Conservation (phyloP, 2,113 vertebrate genomes). For the Pollachius pollachius region DNA sequence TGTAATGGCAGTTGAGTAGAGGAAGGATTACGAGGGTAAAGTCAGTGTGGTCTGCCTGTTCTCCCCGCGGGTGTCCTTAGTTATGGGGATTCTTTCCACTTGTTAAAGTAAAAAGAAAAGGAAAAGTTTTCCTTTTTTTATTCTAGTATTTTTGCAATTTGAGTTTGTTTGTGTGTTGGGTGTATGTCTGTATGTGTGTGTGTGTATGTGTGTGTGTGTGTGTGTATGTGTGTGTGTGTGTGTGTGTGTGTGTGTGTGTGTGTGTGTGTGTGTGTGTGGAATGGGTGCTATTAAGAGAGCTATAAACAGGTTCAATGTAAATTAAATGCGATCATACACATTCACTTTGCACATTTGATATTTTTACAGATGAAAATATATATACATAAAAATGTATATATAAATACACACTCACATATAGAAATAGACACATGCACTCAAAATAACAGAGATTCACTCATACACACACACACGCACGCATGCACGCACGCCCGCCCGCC, state of each 20-base stretch:
- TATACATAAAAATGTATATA: neutral
- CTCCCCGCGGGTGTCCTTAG: constrained; percentile 37
- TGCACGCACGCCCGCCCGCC: constrained; percentile 5
- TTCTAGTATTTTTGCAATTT: neutral
- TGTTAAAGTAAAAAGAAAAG: constrained; percentile 47
- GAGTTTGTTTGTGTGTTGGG: neutral
- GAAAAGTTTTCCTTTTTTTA: constrained; percentile 17
- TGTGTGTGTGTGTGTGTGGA: no score
- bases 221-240: no score
- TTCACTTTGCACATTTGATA: no score
- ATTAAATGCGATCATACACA: no score
- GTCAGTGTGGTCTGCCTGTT: constrained; percentile 58
- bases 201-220: no score
- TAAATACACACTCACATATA: neutral
- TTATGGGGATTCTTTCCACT: constrained; percentile 41
- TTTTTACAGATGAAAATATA: no score
- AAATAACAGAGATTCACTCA: neutral
- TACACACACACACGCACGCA: constrained; percentile 4
- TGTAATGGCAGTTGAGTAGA: constrained; percentile 53
- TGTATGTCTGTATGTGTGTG: no score
- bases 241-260: no score
- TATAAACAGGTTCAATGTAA: no score
- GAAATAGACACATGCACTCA: neutral
- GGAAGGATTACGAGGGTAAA: constrained; percentile 53
- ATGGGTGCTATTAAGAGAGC: no score